Evolutionary conservation across 30 jellyfish, hydroid and myxozoan genomes (phyloP), one percentile per base, ranked within the genome.

Genomic region (Aurelia sp.): DNA sequence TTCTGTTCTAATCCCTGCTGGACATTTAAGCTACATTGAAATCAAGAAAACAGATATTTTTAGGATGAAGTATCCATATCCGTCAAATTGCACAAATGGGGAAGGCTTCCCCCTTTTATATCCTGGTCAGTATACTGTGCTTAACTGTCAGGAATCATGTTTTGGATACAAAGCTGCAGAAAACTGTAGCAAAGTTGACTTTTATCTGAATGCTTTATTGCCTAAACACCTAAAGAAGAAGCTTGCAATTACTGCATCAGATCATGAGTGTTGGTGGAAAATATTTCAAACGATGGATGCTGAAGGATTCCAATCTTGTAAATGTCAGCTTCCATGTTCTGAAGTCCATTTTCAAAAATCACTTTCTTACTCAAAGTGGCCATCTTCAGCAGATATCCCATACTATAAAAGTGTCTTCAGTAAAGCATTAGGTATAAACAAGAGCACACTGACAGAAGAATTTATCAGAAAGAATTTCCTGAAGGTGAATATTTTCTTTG

Each of bases 51-150:
- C 74, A 27, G 92, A 53, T 44, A 82, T 61, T 15, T 9, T 22
- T 20, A 53, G 92, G 22, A 33, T 30, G 79, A 51, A 63, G 22
- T 12, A 73, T 37, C 92, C 92, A 11, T 82, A 69, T 62, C 70
- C 70, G 2, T 82, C 92, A 1, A 82, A 82, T 52, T 82, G 92
- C 80, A 82, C 79, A 3, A 58, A 35, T 70, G 92, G 92, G 7
- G 74, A 82, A n/a, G 33, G 44, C 55, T 6, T 44, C 0, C 16
- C 62, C 12, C 27, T 82, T 50, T 4, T 82, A 20, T 82, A 19
- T 23, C 84, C 84, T 27, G 92, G 92, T 13, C 19, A 52, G 17
- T 82, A 82, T 31, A 82, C 92, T 33, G 27, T 74, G 22, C 15
- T 3, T 2, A 82, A 70, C 63, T 82, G 92, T 23, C 65, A 58